Evolutionary conservation across 2,113 vertebrate genomes (phyloP).

Genomic region (Amphilophus citrinellus): DNA sequence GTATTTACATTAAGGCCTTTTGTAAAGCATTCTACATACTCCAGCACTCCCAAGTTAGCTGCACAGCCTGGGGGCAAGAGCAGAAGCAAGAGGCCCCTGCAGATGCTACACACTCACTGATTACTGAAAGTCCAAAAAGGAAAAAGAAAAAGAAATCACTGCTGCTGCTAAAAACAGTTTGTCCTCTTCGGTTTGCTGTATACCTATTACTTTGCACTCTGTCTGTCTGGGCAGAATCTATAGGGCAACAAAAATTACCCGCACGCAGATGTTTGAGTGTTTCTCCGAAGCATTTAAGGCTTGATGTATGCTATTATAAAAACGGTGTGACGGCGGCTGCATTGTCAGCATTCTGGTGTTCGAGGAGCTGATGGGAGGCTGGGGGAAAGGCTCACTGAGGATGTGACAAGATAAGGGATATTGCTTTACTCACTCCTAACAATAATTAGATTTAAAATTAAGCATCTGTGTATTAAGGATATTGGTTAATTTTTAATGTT

Average conservation of each 20-base stretch:
- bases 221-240: conserved; percentile 68
- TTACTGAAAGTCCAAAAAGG: conserved; percentile 14
- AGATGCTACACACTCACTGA: conserved; percentile 47
- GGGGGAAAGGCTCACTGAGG: conserved; percentile 48
- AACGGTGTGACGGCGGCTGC: conserved; percentile 68
- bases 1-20: conserved; percentile 60
- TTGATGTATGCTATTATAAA: conserved; percentile 80
- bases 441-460: conserved; percentile 67
- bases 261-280: conserved; percentile 69
- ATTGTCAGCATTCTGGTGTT: conserved; percentile 71
- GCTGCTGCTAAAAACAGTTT: conserved; percentile 30
- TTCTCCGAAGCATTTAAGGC: conserved; percentile 75
- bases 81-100: conserved; percentile 48
- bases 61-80: conserved; percentile 55
- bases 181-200: conserved; percentile 51
- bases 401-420: conserved; percentile 72
- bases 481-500: conserved; percentile 42
- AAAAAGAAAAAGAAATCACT: conserved; percentile 35
- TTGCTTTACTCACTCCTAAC: conserved; percentile 57
- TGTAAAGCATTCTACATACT: conserved; percentile 48
- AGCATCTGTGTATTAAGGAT: conserved; percentile 35
- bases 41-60: conserved; percentile 56
- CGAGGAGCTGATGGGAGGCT: conserved; percentile 51
- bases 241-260: conserved; percentile 73
- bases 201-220: conserved; percentile 64